These are phyloP conservation scores for Lasioglossum figueresi DNA, from an alignment of 2,888 invertebrate species.

Conservation along the genomic window DNA sequence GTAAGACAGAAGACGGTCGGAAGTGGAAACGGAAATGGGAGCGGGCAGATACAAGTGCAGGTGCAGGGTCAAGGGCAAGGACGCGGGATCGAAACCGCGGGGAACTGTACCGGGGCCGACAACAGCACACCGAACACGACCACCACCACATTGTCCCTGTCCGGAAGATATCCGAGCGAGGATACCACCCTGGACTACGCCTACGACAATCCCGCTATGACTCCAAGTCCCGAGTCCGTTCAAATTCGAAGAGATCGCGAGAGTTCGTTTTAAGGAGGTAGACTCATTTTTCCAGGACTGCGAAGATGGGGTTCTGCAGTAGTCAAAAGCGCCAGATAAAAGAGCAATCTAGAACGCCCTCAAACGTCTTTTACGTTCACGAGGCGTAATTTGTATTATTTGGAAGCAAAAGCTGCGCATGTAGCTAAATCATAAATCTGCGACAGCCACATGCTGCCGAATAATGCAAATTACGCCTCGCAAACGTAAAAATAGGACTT, in stretches of 20 bases:
- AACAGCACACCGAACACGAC: conserved; percentile 88
- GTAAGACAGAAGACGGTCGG: conserved; percentile 80
- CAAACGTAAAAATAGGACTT: no score
- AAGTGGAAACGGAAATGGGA: conserved; percentile 83
- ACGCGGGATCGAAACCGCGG: conserved; percentile 61
- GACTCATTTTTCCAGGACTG: no score
- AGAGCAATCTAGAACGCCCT: no score
- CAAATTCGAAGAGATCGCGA: conserved; percentile 78
- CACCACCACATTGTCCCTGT: conserved; percentile 87
- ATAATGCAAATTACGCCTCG: no score
- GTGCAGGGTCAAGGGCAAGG: conserved; percentile 84
- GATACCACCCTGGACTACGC: conserved; percentile 91
- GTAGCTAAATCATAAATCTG: no score
- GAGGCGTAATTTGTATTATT: no score
- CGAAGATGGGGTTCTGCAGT: no score
- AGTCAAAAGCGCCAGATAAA: no score
- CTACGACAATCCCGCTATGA: conserved; percentile 92
- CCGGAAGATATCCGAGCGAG: conserved; percentile 90
- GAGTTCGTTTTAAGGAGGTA: conserved; percentile 74
- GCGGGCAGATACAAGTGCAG: conserved; percentile 47
- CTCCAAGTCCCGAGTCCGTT: conserved; percentile 85
- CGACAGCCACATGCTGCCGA: no score
- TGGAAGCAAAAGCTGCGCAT: no score
- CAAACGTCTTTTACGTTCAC: no score
- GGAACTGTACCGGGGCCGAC: conserved; percentile 83